These are phyloP conservation scores for Melanophora roralis DNA, from an alignment of 2,888 invertebrate genomes.

Conservation along the genomic window DNA sequence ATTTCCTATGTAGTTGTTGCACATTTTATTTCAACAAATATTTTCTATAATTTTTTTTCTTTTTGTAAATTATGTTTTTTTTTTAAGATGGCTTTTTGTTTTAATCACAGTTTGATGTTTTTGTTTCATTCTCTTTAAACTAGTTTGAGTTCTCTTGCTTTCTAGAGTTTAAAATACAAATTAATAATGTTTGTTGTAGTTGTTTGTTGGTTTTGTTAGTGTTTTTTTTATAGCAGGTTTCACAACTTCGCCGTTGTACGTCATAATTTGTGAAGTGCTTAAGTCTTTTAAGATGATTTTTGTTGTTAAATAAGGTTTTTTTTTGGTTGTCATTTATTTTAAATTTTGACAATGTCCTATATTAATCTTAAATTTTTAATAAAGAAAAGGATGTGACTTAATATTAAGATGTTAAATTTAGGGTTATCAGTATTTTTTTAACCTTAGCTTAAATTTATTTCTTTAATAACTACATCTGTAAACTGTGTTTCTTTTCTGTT, in stretches of 20 bases:
- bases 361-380: constrained; percentile 25
- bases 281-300: constrained; percentile 67
- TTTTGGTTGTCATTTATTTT: constrained; percentile 47
- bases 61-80: constrained; percentile 51
- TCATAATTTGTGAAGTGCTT: constrained; percentile 69
- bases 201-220: constrained; percentile 11
- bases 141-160: constrained; percentile 35
- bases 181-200: constrained; percentile 59
- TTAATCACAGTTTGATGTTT: constrained; percentile 65
- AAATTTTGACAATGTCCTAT: constrained; percentile 42
- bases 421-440: constrained; percentile 30
- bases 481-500: neutral
- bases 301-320: constrained; percentile 11
- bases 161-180: constrained; percentile 60
- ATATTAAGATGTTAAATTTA: constrained; percentile 19
- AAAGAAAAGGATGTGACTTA: neutral
- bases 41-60: constrained; percentile 3
- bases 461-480: constrained; percentile 7
- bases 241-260: constrained; percentile 62
- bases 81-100: constrained; percentile 65
- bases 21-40: constrained; percentile 37
- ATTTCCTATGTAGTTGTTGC: constrained; percentile 28
- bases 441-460: neutral
- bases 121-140: constrained; percentile 51
- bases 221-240: constrained; percentile 59